A percentile compares a stretch with the other conserved stretches of the same genome.
phyloP scores from a whole-genome alignment of 2,113 vertebrate species.

The Tenebrosternarchus preto region DNA sequence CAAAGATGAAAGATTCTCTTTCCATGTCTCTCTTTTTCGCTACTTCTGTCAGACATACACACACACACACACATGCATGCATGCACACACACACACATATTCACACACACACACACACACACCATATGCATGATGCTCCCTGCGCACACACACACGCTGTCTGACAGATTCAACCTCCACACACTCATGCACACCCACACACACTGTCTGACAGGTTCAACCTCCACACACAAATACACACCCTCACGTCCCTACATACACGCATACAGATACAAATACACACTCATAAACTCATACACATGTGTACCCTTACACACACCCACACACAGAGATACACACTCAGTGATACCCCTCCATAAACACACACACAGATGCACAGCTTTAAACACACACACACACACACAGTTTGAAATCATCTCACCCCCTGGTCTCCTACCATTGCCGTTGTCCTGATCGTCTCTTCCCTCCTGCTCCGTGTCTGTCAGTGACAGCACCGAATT shows the following conservation, averaged over 20 bases:
- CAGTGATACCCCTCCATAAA: too few species aligned
- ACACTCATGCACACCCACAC: constrained; percentile 39
- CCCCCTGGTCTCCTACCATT: constrained; percentile 58
- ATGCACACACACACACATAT: constrained; percentile 50
- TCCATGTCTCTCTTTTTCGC: not conserved
- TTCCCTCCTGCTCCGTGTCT: constrained; percentile 87
- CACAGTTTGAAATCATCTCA: too few species aligned
- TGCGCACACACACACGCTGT: constrained; percentile 33
- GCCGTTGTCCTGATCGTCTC: constrained; percentile 86
- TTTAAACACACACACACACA: constrained; percentile 39
- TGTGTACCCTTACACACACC: constrained; percentile 33
- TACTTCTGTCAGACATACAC: not conserved
- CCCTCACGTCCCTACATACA: too few species aligned
- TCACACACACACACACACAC: constrained; percentile 33
- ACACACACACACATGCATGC: constrained; percentile 48
- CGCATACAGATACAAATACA: too few species aligned
- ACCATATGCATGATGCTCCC: too few species aligned
- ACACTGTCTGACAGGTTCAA: too few species aligned
- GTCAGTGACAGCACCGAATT: constrained; percentile 86
- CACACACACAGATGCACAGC: constrained; percentile 30
- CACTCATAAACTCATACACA: constrained; percentile 28
- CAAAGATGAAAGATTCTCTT: constrained; percentile 18
- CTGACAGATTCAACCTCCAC: too few species aligned
- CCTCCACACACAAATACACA: constrained; percentile 37
- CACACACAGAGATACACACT: too few species aligned